Evolutionary conservation across 2,888 invertebrate species (phyloP), one percentile per base, ranked within the genome.

Genomic region (Heterodera filipjevi): DNA sequence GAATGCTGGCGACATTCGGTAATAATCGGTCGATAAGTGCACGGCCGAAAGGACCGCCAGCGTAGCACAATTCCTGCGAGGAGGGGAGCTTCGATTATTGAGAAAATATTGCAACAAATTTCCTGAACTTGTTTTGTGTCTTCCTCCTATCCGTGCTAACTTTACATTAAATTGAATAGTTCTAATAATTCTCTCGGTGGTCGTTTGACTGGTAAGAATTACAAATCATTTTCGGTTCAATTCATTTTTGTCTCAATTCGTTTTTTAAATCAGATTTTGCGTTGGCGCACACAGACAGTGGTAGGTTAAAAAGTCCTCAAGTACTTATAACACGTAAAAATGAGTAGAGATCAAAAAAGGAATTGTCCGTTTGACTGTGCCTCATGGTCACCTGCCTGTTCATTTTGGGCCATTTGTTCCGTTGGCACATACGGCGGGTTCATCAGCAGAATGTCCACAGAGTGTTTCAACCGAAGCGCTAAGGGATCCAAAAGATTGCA

Each of bases 341-440:
- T n/a, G n/a, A n/a, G n/a, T n/a, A n/a, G n/a, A n/a, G n/a, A n/a
- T n/a, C n/a, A n/a, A n/a, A n/a, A n/a, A n/a, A n/a, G n/a, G n/a
- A n/a, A n/a, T n/a, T 19, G 46, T 27, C 39, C 1, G 66, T 49
- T 59, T 33, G 53, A n/a, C 33, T 68, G 33, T 68, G 68, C 33
- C 22, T 19, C 64, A 10, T 2, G n/a, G 16, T 64, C 64, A 22
- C 64, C 59, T 32, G 84, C 85, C 76, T 71, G 53, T 53, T 72
- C 73, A 72, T 44, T 72, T 49, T n/a, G 19, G 16, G 85, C 84
- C 44, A 81, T 81, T n/a, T 86, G 81, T 77, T 87, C 87, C 2
- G 88, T 87, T 0, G 95, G 94, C 66, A 99, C 98, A 91, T 99
- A 99, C 0, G 99, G 99, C 1, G 99, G 98, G 92, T 99, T 99